Base-by-base conservation (phyloP, 2,888 invertebrate species). In the Steinernema carpocapsae region DNA sequence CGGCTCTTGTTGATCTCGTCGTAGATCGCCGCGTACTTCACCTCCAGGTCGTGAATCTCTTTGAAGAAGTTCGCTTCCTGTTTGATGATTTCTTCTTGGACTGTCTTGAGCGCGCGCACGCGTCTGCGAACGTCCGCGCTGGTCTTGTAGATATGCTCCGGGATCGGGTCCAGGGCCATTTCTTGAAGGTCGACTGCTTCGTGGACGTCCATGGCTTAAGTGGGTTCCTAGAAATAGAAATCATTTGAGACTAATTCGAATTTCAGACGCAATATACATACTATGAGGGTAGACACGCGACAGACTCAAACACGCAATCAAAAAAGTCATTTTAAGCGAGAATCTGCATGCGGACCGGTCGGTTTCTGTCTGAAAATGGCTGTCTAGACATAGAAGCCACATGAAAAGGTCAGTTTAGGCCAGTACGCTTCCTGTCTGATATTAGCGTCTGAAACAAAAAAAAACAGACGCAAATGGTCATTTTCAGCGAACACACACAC, bases 41-140 rank as follows among this genome's bases (percentile, higher is more conserved):
- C 93, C 90, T 99, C 97, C 72, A 99, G 91, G 26, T 92, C 92
- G 88, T 97, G 96, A 51, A 99, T 93, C 87, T 95, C 94, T 85
- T 93, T 92, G 89, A 95, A 97, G 89, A 97, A 95, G 87, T 94
- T 92, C 0, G 94, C 92, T 89, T 97, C 96, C 74, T 95, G 91
- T 86, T 94, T 92, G 6, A 93, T 78, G 46, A 74, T 74, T 26
- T 82, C 74, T 24, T 79, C 22, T 72, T 87, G 87, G 43, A 83
- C 76, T 56, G 80, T 83, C 79, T 87, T 87, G 56, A 87, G 77
- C 29, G 86, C 86, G 43, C 80, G 56, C 73, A 84, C 75, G 75
- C 83, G 78, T 73, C 73, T 64, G 42, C 76, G 71, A 12, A 79
- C 80, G 19, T 46, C 71, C 32, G 64, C 7, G 26, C 29, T 64